Percentiles rank a stretch among this genome's conserved stretches.
Conservation (phyloP, 2,888 invertebrate genomes). For the Keiferia lycopersicella region DNA sequence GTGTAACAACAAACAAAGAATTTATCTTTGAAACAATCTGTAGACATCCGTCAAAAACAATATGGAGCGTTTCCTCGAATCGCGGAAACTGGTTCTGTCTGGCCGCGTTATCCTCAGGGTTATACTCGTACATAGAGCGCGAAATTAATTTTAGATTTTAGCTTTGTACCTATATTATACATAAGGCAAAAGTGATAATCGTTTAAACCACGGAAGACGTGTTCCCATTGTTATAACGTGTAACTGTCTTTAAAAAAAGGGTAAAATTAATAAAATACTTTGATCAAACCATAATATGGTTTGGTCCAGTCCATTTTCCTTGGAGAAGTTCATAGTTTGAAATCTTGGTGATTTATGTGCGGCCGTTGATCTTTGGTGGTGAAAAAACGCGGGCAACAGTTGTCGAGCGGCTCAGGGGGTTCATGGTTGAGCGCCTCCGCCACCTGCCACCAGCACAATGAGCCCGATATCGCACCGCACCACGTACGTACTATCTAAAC, state of each 20-base stretch:
- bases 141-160: not conserved
- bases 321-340: slow-evolving; percentile 9
- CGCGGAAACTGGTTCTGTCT: slow-evolving; percentile 40
- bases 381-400: slow-evolving; percentile 71
- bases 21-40: slow-evolving; percentile 26
- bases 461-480: slow-evolving; percentile 45
- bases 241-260: too few relatives aligned
- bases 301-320: too few relatives aligned
- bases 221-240: too few relatives aligned
- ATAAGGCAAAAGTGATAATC: too few relatives aligned
- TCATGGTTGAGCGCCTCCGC: slow-evolving; percentile 72
- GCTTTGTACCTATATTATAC: not conserved
- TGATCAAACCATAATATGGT: too few relatives aligned
- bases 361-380: slow-evolving; percentile 64
- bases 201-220: too few relatives aligned
- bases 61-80: slow-evolving; percentile 37
- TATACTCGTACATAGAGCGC: slow-evolving; percentile 30
- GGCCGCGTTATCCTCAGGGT: slow-evolving; percentile 38
- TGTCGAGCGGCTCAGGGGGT: slow-evolving; percentile 61
- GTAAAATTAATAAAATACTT: too few relatives aligned
- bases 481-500: not conserved
- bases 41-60: slow-evolving; percentile 35
- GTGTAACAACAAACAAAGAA: slow-evolving; percentile 21
- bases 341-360: slow-evolving; percentile 45
- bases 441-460: slow-evolving; percentile 48